These are phyloP conservation scores for Nibea coibor DNA, from an alignment of 2,113 vertebrate species.

Conservation along the genomic window DNA sequence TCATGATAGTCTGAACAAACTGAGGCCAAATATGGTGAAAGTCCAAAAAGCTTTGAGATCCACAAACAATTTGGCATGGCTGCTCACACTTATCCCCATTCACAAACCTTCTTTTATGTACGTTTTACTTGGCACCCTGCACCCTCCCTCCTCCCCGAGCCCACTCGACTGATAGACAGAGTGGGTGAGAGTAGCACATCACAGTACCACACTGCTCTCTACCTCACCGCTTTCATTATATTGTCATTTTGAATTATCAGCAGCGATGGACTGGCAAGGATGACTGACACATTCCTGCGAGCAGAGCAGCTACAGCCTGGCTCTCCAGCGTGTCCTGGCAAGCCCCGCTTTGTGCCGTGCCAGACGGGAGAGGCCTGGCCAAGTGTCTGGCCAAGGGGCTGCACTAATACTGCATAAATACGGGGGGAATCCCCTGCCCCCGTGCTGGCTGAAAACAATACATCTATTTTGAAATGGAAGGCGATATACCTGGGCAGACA, in stretches of 20 bases:
- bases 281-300: slow-evolving; percentile 81
- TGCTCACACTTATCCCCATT: slow-evolving; percentile 63
- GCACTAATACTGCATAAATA: slow-evolving; percentile 77
- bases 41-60: slow-evolving; percentile 67
- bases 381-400: slow-evolving; percentile 83
- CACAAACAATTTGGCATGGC: slow-evolving; percentile 65
- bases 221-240: slow-evolving; percentile 78
- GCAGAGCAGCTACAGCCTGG: slow-evolving; percentile 73
- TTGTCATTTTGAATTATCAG: slow-evolving; percentile 84
- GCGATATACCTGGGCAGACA: slow-evolving; percentile 70
- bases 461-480: slow-evolving; percentile 68
- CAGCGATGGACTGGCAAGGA: slow-evolving; percentile 77
- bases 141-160: not conserved
- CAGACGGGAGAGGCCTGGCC: slow-evolving; percentile 77
- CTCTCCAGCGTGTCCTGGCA: slow-evolving; percentile 82
- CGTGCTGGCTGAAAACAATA: slow-evolving; percentile 69
- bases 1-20: slow-evolving; percentile 49
- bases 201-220: slow-evolving; percentile 65
- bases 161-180: slow-evolving; percentile 52
- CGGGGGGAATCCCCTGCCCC: slow-evolving; percentile 72
- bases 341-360: slow-evolving; percentile 62
- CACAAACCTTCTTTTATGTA: slow-evolving; percentile 67
- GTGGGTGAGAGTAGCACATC: slow-evolving; percentile 68
- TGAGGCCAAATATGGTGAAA: slow-evolving; percentile 57
- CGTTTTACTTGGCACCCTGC: slow-evolving; percentile 58